Percentiles rank a stretch among this genome's conserved stretches.
These are phyloP conservation scores for Callipepla squamata DNA, from an alignment of 2,113 vertebrate genomes.

Conservation along the genomic window DNA sequence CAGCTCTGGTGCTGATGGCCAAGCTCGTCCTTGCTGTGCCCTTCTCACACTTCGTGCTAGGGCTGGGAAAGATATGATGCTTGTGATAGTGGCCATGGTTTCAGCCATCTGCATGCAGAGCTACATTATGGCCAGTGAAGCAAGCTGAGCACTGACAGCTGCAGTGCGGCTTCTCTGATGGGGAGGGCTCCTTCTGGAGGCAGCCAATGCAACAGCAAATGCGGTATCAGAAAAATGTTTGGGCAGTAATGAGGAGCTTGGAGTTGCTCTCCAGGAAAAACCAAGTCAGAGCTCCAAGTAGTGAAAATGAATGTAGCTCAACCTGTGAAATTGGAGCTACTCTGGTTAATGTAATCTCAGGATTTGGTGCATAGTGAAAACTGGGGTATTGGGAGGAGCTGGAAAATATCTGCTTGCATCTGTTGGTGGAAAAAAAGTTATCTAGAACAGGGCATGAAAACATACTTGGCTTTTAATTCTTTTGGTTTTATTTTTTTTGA, in stretches of 20 bases:
- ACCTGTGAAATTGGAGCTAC: neutral
- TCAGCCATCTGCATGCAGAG: no score
- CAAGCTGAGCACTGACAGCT: neutral
- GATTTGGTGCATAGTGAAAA: neutral
- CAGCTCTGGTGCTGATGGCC: neutral
- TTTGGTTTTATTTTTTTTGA: neutral
- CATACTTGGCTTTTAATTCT: neutral
- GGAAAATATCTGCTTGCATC: neutral
- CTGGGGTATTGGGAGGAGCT: neutral
- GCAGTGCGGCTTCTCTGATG: neutral
- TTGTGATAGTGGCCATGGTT: rapidly evolving
- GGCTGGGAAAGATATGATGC: neutral
- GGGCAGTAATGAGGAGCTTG: neutral
- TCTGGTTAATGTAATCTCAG: neutral
- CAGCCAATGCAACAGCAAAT: rapidly evolving
- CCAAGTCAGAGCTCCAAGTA: neutral
- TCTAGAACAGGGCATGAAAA: neutral
- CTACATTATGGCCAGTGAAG: neutral
- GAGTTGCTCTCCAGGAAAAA: neutral
- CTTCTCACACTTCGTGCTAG: neutral
- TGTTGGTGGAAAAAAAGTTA: neutral
- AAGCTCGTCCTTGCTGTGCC: neutral
- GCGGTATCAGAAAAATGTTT: rapidly evolving
- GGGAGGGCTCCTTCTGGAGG: neutral
- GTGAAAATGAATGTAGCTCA: neutral